Evolutionary conservation across 64 coral and sea anemone species (phyloP).

Genomic region (Pocillopora verrucosa): DNA sequence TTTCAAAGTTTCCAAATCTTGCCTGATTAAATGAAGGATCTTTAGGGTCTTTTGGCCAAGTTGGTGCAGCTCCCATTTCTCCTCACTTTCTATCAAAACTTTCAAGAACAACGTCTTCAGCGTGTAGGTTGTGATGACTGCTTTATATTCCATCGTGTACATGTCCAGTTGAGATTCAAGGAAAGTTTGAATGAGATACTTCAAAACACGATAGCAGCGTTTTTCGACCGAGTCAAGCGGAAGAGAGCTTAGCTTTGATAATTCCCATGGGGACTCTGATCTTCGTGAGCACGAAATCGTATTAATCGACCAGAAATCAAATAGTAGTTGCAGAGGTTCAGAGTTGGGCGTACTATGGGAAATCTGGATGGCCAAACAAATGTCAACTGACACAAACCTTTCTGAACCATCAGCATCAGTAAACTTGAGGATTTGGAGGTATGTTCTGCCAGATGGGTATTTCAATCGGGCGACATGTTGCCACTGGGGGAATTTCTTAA

Average conservation of each 20-base stretch:
- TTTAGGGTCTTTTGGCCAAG: constrained; percentile 29
- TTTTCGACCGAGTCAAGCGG: constrained; percentile 7
- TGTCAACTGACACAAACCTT: constrained; percentile 50
- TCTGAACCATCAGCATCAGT: constrained; percentile 18
- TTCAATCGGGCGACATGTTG: constrained; percentile 45
- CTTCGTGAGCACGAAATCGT: constrained; percentile 34
- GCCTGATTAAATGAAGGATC: constrained; percentile 43
- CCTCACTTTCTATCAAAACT: constrained; percentile 27
- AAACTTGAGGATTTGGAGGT: constrained; percentile 47
- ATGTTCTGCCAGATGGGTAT: constrained; percentile 19
- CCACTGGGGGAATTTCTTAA: constrained; percentile 30
- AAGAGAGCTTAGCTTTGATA: not conserved
- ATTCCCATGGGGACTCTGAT: constrained; percentile 17
- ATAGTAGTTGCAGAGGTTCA: constrained; percentile 41
- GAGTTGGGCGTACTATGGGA: not conserved
- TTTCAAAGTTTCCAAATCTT: constrained; percentile 27
- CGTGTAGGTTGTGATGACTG: constrained; percentile 54
- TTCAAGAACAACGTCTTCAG: constrained; percentile 59
- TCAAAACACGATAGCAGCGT: constrained; percentile 43
- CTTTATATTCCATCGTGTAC: constrained; percentile 51
- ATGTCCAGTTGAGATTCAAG: constrained; percentile 51
- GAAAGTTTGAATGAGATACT: constrained; percentile 55
- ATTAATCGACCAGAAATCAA: constrained; percentile 63
- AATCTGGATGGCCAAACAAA: constrained; percentile 60
- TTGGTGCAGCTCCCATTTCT: constrained; percentile 26